Base-by-base conservation (phyloP, 2,888 invertebrate genomes). In the Encarsia formosa region DNA sequence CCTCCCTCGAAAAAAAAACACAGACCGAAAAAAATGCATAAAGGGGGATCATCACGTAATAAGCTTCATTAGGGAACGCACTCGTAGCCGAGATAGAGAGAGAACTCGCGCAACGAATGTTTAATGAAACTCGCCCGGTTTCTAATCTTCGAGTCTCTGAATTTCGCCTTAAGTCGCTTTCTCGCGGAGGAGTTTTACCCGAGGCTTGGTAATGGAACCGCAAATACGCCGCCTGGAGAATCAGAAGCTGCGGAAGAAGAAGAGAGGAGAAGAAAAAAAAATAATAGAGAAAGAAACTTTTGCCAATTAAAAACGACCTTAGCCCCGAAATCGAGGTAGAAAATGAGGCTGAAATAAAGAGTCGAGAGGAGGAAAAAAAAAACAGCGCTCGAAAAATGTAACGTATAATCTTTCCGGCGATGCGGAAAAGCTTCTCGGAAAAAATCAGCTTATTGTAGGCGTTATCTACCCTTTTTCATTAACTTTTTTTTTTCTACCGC, bases 281-380 rank as follows among this genome's bases (percentile, higher is more conserved):
- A 26, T 16, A 24, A 41, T 37, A 47, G 29, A 6, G 32, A 54
- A 37, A 51, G 41, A 23, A 49, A 49, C 49, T 52, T 46, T 47
- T 56, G 53, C 53, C 53, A 56, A 56, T 56, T 56, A 56, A 56
- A 56, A 56, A 48, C 51, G 53, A 56, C 56, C 53, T 56, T 54
- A 56, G 53, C 56, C 56, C 49, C 53, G 51, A 56, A 56, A 53
- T 53, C 53, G 41, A 54, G 26, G 11, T 29, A 34, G 47, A 47
- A 47, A 47, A 50, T 43, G 54, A 54, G 47, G 23, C 35, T 50
- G 44, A 24, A 44, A 44, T 38, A 49, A 46, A 46, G 38, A 49
- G n/a, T n/a, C n/a, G n/a, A n/a, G n/a, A n/a, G n/a, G n/a, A n/a
- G n/a, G n/a, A n/a, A n/a, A n/a, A n/a, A n/a, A n/a, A n/a, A n/a